Base-by-base conservation (phyloP, 2,797 vertebrate genomes). In the Champsocephalus gunnari region DNA sequence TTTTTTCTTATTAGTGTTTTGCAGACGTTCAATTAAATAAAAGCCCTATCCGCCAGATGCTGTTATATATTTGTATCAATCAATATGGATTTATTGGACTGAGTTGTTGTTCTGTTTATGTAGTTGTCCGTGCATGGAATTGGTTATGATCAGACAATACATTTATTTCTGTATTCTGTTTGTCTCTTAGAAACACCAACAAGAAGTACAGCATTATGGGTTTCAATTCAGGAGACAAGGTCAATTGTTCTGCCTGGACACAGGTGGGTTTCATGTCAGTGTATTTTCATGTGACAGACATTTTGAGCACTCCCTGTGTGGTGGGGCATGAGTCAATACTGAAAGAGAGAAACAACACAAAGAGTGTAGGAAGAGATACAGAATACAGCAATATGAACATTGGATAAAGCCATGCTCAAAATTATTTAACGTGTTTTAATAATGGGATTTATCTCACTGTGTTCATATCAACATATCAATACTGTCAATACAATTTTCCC, bases 191-290 rank as follows among this genome's bases (percentile, higher is more conserved):
- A 93, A 98, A 96, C 77, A 96, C 95, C 34, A 95, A 79, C 75
- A 98, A 98, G 87, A 96, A 94, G 79, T 97, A 97, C 86, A 98
- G 96, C 61, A 96, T 98, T 70, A 98, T 98, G 97, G 96, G 96
- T 24, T 98, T 98, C 82, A 98, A 98, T 55, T 87, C 95, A 3
- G 97, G 96, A 0, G 97, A 98, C 92, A 96, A 93, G 88, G 96
- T 98, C 79, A 97, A 95, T 85, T 97, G 97, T 75, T 93, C 96
- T 21, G 86, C 95, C 0, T 98, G 97, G 97, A 96, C 96, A 70
- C 97, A 98, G 95, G 97, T 98, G 53, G 11, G 79, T 24, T 53
- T 72, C 28, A n/a, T 50, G n/a, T 49, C 14, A 3, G 10, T 12
- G 2, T 54, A 0, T 69, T 8, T 9, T 16, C 9, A 28, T 13